Base-by-base conservation (phyloP, 1,140 invertebrate genomes). In the Uloborus diversus region DNA sequence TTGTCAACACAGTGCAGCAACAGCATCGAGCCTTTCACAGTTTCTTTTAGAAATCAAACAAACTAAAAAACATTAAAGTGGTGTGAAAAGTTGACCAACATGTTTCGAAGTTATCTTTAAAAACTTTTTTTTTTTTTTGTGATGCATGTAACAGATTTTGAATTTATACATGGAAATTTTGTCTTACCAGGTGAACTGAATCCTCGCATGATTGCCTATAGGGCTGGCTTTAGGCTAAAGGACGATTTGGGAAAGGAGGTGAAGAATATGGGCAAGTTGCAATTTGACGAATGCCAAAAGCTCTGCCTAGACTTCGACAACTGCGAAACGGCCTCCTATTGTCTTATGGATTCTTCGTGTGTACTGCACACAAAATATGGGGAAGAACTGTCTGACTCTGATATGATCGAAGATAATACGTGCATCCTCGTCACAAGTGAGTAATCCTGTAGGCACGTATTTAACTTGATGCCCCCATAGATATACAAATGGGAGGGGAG, bases 301-400 rank as follows among this genome's bases (percentile, higher is more conserved):
- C 17, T 68, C 5, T 79, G 75, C 13, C 5, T 79, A 4, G 75
- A 79, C n/a, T 79, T 37, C 37, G 59, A 53, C 9, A 53, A 57
- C 20, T 79, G 75, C 14, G 75, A 79, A 33, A 59, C 75, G 9
- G 25, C 49, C n/a, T 79, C 75, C 3, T 79, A 79, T 14, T 79
- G 75, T 20, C 35, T 79, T 0, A 68, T n/a, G 11, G 35, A 14
- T 20, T 32, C 49, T 2, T 20, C 51, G n/a, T 79, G 75, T 13
- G 25, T 68, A 4, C 0, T 79, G 9, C 56, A 23, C 27, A 42
- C 2, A 3, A 49, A 23, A 7, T 79, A 47, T 25, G 75, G 53
- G 9, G 75, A 47, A n/a, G 75, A 79, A 0, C 9, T 79, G 11
- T 27, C 13, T 20, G 0, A 4, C 14, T 9, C n/a, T 9, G 35